phyloP scores from a whole-genome alignment of 2,888 invertebrate genomes.

The Hemaris fuciformis region DNA sequence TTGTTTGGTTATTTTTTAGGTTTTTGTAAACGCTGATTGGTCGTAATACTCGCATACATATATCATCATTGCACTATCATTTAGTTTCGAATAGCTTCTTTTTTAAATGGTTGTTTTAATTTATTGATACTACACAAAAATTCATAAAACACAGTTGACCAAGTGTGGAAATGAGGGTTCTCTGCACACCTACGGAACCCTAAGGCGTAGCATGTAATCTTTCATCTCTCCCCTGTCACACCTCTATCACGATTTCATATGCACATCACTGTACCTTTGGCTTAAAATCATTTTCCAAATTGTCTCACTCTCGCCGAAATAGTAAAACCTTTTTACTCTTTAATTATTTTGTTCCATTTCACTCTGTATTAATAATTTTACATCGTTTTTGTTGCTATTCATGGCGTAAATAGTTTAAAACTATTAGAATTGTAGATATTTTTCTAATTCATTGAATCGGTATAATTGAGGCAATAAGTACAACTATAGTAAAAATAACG shows the following conservation, averaged over 20 bases:
- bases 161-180: slow-evolving; percentile 14
- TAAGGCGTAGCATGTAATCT: slow-evolving; percentile 31
- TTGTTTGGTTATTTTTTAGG: neutral
- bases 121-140: neutral
- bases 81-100: neutral
- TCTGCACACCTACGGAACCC: slow-evolving; percentile 33
- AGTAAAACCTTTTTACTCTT: neutral
- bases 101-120: too few species aligned
- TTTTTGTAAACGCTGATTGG: neutral
- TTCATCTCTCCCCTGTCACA: slow-evolving; percentile 17
- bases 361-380: neutral
- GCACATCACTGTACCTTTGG: slow-evolving; percentile 21
- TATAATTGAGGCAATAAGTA: neutral
- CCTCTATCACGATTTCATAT: slow-evolving; percentile 21
- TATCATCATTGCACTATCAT: neutral
- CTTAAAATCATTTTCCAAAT: neutral
- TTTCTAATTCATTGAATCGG: neutral
- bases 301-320: neutral
- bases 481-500: too few species aligned
- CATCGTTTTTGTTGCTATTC: neutral
- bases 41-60: neutral
- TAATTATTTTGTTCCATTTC: neutral
- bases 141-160: neutral
- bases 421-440: neutral
- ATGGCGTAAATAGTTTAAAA: neutral